Conservation (phyloP, 2,797 vertebrate species). For the Sebastes iracundus region DNA sequence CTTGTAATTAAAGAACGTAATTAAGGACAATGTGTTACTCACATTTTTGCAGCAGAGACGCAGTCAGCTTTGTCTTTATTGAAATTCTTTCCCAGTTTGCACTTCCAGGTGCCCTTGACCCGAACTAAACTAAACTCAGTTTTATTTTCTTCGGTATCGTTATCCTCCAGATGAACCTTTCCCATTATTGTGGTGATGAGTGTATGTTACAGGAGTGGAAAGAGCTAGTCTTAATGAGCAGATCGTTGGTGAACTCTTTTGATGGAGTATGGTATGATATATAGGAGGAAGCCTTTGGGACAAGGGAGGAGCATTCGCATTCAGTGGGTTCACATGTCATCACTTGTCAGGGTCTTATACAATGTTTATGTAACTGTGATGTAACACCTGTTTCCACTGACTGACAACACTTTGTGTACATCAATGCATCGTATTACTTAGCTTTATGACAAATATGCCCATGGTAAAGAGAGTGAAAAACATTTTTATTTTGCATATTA, state of each 20-base stretch:
- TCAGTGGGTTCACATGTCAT: slow-evolving; percentile 6
- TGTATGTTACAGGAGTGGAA: neutral
- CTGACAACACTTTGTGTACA: neutral
- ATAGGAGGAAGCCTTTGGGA: neutral
- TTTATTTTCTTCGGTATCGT: slow-evolving; percentile 41
- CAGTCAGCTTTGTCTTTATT: slow-evolving; percentile 37
- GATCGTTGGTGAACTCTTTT: neutral
- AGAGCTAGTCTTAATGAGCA: neutral
- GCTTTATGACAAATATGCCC: neutral
- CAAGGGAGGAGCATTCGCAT: slow-evolving; percentile 50
- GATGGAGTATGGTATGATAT: neutral
- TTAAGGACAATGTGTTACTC: slow-evolving; percentile 61
- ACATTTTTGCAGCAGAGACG: slow-evolving; percentile 87
- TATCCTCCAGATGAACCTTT: slow-evolving; percentile 15
- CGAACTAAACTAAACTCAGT: slow-evolving; percentile 81
- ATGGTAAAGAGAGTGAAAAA: neutral
- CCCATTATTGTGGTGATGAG: slow-evolving; percentile 41
- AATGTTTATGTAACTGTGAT: slow-evolving; percentile 21
- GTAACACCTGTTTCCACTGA: neutral
- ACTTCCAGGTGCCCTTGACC: slow-evolving; percentile 82
- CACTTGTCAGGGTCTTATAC: neutral
- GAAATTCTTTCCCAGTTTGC: slow-evolving; percentile 62
- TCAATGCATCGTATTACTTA: neutral
- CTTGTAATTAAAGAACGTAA: neutral
- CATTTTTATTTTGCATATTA: neutral